phyloP scores from a whole-genome alignment of 2,797 vertebrate species.

The Bucorvus abyssinicus region DNA sequence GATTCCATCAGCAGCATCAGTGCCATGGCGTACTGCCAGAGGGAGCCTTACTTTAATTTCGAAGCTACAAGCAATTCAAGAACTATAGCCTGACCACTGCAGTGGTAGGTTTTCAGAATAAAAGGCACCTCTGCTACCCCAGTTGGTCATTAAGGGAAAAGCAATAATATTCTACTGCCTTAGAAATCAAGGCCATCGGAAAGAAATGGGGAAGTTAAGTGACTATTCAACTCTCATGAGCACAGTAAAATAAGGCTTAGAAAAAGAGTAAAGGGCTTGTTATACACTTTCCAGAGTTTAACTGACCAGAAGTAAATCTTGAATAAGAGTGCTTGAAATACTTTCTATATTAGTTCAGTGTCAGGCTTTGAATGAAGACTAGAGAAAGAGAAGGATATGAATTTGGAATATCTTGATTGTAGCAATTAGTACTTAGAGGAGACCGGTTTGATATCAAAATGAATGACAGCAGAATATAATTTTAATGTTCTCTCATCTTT shows the following conservation, averaged over 20 bases:
- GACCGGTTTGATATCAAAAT: neutral
- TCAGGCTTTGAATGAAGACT: neutral
- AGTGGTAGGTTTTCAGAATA: fast-evolving
- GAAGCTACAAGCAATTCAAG: neutral
- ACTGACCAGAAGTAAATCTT: neutral
- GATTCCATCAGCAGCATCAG: neutral
- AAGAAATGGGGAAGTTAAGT: neutral
- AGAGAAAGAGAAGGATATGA: neutral
- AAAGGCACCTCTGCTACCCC: neutral
- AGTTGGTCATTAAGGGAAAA: neutral
- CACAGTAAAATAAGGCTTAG: neutral
- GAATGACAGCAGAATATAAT: neutral
- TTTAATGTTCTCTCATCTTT: neutral
- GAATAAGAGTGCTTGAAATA: neutral
- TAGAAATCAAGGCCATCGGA: neutral
- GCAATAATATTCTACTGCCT: neutral
- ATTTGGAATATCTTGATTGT: neutral
- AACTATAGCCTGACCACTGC: neutral
- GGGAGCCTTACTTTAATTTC: neutral
- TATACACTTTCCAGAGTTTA: neutral
- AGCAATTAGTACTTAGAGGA: neutral
- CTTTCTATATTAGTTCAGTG: neutral
- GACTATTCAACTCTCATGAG: neutral
- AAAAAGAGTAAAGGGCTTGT: neutral
- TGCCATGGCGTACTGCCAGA: fast-evolving